A percentile compares a stretch with the other conserved stretches of the same genome.
These are phyloP conservation scores for Hoplostethus mediterraneus DNA, from an alignment of 2,797 vertebrate species.

Conservation along the genomic window DNA sequence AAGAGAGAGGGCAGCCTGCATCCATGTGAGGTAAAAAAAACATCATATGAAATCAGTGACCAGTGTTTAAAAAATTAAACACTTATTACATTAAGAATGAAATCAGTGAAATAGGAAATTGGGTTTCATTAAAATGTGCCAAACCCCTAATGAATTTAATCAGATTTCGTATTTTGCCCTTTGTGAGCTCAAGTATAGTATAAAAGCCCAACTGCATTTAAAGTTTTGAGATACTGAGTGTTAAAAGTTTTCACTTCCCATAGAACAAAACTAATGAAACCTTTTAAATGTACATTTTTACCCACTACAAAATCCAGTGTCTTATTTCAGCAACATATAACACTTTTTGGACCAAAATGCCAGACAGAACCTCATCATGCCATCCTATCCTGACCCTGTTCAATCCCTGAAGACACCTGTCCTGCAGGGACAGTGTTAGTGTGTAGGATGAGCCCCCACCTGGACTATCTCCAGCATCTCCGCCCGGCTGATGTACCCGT, in stretches of 20 bases:
- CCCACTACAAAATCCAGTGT: too few relatives aligned
- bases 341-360: not conserved
- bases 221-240: too few relatives aligned
- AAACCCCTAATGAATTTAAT: too few relatives aligned
- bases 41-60: slow-evolving; percentile 9
- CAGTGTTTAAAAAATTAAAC: not conserved
- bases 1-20: slow-evolving; percentile 44
- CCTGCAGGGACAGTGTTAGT: too few relatives aligned
- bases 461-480: slow-evolving; percentile 91
- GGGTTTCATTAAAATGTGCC: too few relatives aligned
- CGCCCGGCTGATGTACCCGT: slow-evolving; percentile 87
- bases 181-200: too few relatives aligned
- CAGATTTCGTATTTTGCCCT: too few relatives aligned
- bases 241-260: too few relatives aligned
- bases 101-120: too few relatives aligned
- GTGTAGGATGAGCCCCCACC: slow-evolving; percentile 65
- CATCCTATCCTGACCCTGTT: not conserved
- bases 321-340: not conserved
- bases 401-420: too few relatives aligned
- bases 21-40: slow-evolving; percentile 35
- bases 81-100: too few relatives aligned
- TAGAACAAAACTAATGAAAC: not conserved
- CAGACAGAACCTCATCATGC: not conserved
- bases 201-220: not conserved
- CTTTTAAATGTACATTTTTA: too few relatives aligned